These are phyloP conservation scores for Epinotia bilunana DNA, from an alignment of 2,888 invertebrate genomes.

Conservation along the genomic window DNA sequence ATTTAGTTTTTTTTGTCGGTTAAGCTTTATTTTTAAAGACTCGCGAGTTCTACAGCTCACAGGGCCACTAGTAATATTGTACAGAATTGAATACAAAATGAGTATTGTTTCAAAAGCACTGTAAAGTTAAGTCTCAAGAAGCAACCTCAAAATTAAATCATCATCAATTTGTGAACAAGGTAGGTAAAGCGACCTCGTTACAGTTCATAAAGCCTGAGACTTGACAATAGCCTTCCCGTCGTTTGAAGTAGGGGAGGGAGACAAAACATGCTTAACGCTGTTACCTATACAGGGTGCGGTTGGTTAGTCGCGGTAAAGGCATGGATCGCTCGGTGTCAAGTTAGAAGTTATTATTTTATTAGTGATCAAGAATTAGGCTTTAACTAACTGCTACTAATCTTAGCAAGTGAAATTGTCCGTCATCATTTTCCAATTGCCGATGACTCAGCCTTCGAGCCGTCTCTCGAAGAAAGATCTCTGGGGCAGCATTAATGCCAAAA, in stretches of 20 bases:
- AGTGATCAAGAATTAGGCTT: background rate
- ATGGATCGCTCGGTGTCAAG: background rate
- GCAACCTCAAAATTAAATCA: background rate
- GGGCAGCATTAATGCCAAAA: background rate
- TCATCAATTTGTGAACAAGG: slow-evolving; percentile 22
- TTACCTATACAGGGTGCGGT: slow-evolving; percentile 69
- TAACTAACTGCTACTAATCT: background rate
- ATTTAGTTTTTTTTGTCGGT: no score
- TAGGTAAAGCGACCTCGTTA: slow-evolving; percentile 19
- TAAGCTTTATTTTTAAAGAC: no score
- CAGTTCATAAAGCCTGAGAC: slow-evolving; percentile 31
- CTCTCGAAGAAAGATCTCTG: background rate
- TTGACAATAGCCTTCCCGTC: slow-evolving; percentile 64
- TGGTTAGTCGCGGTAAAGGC: background rate
- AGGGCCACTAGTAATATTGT: no score
- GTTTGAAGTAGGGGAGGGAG: slow-evolving; percentile 72
- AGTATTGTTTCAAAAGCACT: no score
- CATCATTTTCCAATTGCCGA: background rate
- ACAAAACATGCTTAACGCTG: slow-evolving; percentile 76
- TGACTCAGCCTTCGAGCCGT: background rate
- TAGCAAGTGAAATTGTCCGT: background rate
- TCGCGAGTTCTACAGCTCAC: no score
- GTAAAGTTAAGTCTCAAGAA: background rate
- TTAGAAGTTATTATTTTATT: background rate
- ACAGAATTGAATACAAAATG: no score